phyloP scores from a whole-genome alignment of 92 coral and sea anemone genomes.

The Zoanthus sansibaricus region DNA sequence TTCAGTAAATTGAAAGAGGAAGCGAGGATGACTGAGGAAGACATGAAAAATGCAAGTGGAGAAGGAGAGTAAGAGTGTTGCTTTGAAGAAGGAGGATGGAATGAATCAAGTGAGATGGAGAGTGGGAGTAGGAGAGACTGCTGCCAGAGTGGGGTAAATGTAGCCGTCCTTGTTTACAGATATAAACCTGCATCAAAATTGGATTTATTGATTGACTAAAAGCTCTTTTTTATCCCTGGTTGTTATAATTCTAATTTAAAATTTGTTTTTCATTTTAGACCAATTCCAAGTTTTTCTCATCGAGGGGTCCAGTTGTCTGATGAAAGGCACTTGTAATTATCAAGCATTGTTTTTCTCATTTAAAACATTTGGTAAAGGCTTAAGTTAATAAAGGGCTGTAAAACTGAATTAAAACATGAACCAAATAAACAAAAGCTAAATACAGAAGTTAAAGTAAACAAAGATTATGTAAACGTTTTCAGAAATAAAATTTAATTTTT shows the following conservation, averaged over 20 bases:
- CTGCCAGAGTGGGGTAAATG: too few relatives aligned
- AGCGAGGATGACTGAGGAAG: too few relatives aligned
- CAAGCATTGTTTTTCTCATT: neutral
- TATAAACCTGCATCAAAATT: too few relatives aligned
- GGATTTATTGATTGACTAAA: too few relatives aligned
- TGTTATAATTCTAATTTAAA: neutral
- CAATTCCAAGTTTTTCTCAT: constrained; percentile 19
- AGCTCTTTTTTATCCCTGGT: neutral
- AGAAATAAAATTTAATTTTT: neutral
- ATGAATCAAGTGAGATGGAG: too few relatives aligned
- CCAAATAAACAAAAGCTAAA: neutral
- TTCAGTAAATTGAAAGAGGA: too few relatives aligned
- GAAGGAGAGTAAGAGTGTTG: too few relatives aligned
- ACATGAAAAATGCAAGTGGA: too few relatives aligned
- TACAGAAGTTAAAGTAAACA: neutral
- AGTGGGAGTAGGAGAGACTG: too few relatives aligned
- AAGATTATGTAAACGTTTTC: neutral
- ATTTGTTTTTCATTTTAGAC: constrained; percentile 40
- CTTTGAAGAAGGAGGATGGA: too few relatives aligned
- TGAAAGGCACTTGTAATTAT: constrained; percentile 44
- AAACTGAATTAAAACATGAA: neutral
- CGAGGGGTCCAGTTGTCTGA: constrained; percentile 12
- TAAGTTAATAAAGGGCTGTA: neutral
- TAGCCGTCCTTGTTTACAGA: too few relatives aligned
- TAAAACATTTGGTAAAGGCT: neutral